Base-by-base conservation (phyloP, 2,888 invertebrate genomes). In the Rhogogaster chlorosoma region DNA sequence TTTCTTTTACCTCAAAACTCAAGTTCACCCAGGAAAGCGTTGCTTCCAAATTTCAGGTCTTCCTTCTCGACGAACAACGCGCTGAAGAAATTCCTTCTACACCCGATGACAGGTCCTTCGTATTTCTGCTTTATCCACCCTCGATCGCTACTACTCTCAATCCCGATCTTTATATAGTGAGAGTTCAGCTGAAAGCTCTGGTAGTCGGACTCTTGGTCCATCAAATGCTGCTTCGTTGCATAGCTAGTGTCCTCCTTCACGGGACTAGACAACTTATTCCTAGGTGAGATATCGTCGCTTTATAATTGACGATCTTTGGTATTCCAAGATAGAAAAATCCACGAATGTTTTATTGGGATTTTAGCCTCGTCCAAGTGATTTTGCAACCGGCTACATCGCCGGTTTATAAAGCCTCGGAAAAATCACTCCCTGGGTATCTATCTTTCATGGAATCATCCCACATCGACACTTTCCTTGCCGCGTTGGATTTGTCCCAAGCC, bases 191-290 rank as follows among this genome's bases (percentile, higher is more conserved):
- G 90, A 95, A 97, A 90, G 97, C 97, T 88, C 94, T 99, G 83
- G 97, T 99, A 0, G 97, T 99, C 3, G 98, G 98, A 2, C 95
- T 99, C 85, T 93, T 99, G 88, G 98, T 98, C 6, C 98, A 99
- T 93, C 98, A 99, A 94, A 97, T 99, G 95, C 94, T 99, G 83
- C 95, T 99, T 49, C 99, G 99, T 94, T 97, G 98, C 84, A 96
- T 99, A 86, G 98, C 98, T 3, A 97, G 97, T 89, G 95, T 99
- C 22, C 94, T 99, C 26, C 95, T 99, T 64, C 97, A 98, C 90
- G 96, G 97, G 2, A 95, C 95, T 0, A 94, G 95, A 18, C 95
- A 96, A 88, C 94, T 96, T 18, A 95, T 96, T 88, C 95, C 96
- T 15, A 95, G 96, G 93, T 93, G 84, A 53, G 70, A n/a, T 32